Evolutionary conservation across 2,888 invertebrate species (phyloP), one percentile per base, ranked within the genome.

Genomic region (Syritta pipiens): DNA sequence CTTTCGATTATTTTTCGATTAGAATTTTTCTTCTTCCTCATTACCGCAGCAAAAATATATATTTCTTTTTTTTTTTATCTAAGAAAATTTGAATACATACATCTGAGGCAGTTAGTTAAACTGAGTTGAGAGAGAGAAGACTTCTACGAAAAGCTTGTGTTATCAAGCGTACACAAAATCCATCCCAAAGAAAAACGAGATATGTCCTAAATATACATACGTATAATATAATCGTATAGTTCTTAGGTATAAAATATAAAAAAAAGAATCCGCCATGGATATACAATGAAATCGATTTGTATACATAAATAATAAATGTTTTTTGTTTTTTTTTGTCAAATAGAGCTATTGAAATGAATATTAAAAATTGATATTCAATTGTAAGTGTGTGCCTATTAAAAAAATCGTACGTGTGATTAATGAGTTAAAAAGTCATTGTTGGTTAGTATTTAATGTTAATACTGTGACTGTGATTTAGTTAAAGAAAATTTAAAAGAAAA

Each of bases 391-490:
- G 77, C 71, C 77, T 77, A 37, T 20, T 42, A 49, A 28, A 30
- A 48, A 49, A 68, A 69, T 57, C 42, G 62, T 49, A 24, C 55
- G 55, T 51, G 75, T 68, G 51, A 68, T 68, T 68, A 69, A 49
- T 76, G 22, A 68, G 35, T 55, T 46, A 17, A 20, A 57, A 46
- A 26, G 22, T 37, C 30, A 12, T 30, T 40, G 32, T 59, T 60
- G 48, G 49, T 60, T 71, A 62, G 42, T 42, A 65, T 37, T 68
- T 60, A 51, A 53, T 62, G 69, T 59, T 17, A 59, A 69, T 51
- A 28, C n/a, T n/a, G n/a, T n/a, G n/a, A 68, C 67, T 71, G 69
- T 81, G 81, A 83, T 83, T 82, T 83, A 69, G 76, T 82, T 74
- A 74, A 79, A 76, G 68, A 49, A 63, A 42, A 53, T 32, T 53